phyloP scores from a whole-genome alignment of 92 coral and sea anemone genomes.

The Ricordea florida region DNA sequence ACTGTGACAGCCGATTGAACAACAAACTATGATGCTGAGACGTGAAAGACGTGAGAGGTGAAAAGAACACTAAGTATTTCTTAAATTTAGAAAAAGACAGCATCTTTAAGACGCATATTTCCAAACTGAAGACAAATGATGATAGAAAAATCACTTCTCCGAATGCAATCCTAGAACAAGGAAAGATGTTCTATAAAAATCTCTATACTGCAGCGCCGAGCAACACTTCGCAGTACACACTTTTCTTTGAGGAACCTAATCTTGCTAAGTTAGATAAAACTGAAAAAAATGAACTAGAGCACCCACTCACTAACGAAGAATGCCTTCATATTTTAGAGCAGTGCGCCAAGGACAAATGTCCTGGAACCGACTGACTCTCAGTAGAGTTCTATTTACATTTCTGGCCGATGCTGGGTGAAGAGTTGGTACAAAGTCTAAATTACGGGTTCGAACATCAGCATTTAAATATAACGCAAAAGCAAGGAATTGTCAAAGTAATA shows the following conservation, averaged over 20 bases:
- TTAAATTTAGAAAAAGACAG: no score
- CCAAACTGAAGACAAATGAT: no score
- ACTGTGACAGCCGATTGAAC: no score
- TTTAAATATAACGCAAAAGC: not conserved
- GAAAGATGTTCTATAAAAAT: not conserved
- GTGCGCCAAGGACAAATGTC: not conserved
- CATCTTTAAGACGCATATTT: no score
- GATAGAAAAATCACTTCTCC: no score
- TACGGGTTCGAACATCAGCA: not conserved
- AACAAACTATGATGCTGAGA: no score
- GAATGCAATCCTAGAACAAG: no score
- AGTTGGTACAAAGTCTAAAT: not conserved
- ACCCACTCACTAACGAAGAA: not conserved
- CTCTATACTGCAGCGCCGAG: not conserved
- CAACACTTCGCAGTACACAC: not conserved
- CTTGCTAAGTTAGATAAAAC: not conserved
- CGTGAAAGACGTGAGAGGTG: no score
- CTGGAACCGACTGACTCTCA: not conserved
- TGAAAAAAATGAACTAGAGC: not conserved
- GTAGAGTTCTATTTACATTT: not conserved
- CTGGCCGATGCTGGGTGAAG: not conserved
- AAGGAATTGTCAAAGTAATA: conserved; percentile 1
- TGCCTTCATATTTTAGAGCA: not conserved
- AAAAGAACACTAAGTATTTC: no score
- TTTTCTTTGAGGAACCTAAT: not conserved